Conservation (phyloP, 2,113 vertebrate species). For the Cyphomyrus discorhynchus region DNA sequence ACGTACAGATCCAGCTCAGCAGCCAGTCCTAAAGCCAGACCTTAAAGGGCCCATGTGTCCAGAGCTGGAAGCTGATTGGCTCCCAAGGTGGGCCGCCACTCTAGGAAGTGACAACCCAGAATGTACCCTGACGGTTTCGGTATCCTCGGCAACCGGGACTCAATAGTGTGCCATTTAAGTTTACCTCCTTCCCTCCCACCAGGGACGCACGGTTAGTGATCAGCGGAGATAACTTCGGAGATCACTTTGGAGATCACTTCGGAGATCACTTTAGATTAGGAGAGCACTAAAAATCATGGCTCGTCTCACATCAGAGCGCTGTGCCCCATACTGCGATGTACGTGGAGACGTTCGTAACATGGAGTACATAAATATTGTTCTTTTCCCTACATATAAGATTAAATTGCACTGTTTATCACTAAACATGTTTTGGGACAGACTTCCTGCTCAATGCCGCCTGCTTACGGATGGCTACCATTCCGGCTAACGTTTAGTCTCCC, state of each 20-base stretch:
- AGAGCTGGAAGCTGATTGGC: not conserved
- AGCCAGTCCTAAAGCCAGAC: not conserved
- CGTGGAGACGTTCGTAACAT: not conserved
- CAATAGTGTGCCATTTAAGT: not conserved
- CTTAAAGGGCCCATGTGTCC: not conserved
- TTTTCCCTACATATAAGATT: not conserved
- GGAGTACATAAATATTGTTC: not conserved
- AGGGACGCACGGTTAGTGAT: not conserved
- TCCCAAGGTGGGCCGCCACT: not conserved
- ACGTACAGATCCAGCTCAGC: not conserved
- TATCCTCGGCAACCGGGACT: not conserved
- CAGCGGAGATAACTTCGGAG: too few relatives aligned
- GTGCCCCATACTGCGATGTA: not conserved
- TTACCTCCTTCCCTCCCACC: not conserved
- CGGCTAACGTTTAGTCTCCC: not conserved
- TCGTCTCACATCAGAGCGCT: not conserved
- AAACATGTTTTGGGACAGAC: not conserved
- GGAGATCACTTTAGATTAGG: not conserved
- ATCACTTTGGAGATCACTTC: not conserved
- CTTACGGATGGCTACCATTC: not conserved
- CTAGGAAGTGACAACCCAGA: not conserved
- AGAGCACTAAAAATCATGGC: not conserved
- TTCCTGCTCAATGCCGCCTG: not conserved
- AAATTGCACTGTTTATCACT: not conserved
- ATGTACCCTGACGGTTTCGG: not conserved